A percentile compares a stretch with the other conserved stretches of the same genome.
These are phyloP conservation scores for Marmota flaviventris DNA, from an alignment of 2,113 vertebrate genomes.

Conservation along the genomic window DNA sequence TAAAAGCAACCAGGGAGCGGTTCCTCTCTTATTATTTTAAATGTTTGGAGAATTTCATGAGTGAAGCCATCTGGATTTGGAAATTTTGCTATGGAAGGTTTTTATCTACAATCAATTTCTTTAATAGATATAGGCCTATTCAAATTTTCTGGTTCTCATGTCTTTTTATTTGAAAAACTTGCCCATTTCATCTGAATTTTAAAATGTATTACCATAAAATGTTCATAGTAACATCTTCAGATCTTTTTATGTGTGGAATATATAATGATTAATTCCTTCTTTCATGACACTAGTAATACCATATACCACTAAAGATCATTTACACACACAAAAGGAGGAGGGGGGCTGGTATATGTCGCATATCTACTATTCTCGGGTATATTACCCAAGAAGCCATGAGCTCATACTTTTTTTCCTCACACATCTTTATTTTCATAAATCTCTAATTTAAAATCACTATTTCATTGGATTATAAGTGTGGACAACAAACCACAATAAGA, in stretches of 20 bases:
- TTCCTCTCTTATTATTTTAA: not conserved
- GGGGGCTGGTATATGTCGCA: not conserved
- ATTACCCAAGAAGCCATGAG: not conserved
- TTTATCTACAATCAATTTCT: slow-evolving; percentile 41
- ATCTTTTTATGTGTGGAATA: not conserved
- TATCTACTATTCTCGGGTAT: not conserved
- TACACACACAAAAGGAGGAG: not conserved
- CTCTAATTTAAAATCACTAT: not conserved
- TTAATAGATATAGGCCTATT: not conserved
- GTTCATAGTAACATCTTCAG: not conserved
- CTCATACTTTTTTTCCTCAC: not conserved
- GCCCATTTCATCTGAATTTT: slow-evolving; percentile 39
- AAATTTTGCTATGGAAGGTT: not conserved
- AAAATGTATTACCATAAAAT: not conserved
- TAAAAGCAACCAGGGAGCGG: not conserved
- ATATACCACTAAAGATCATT: not conserved
- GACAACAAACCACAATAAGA: not conserved
- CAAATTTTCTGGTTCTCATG: not conserved
- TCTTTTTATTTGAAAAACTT: slow-evolving; percentile 3
- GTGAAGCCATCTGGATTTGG: not conserved
- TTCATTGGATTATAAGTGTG: not conserved
- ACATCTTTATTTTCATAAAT: not conserved
- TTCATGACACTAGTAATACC: not conserved
- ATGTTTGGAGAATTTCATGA: not conserved
- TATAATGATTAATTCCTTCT: not conserved